phyloP scores from a whole-genome alignment of 2,113 vertebrate species.

The Setophaga coronata region DNA sequence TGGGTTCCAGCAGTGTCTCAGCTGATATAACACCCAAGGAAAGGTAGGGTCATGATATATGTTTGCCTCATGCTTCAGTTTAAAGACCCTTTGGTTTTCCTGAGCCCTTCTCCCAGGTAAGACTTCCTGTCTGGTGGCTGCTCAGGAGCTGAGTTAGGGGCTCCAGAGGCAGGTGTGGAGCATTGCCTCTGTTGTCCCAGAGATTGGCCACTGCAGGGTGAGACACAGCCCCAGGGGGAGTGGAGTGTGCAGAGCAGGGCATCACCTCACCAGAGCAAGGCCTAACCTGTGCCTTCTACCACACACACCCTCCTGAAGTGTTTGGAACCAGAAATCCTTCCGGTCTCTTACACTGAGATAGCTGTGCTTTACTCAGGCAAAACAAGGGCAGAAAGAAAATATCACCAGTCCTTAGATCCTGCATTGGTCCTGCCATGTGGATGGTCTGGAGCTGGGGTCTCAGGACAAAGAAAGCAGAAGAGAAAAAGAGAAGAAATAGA shows the following conservation, averaged over 20 bases:
- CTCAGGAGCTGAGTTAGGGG: not conserved
- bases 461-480: not conserved
- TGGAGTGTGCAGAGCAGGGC: not conserved
- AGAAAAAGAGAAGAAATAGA: not conserved
- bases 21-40: not conserved
- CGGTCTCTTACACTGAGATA: not conserved
- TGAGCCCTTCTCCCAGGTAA: not conserved
- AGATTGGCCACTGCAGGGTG: rapidly evolving
- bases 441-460: not conserved
- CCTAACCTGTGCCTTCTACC: not conserved
- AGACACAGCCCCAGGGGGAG: rapidly evolving
- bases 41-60: not conserved
- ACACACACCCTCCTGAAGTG: rapidly evolving
- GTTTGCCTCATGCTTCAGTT: not conserved
- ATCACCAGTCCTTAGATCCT: not conserved
- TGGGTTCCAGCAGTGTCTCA: not conserved
- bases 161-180: not conserved
- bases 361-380: not conserved
- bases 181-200: not conserved
- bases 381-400: not conserved
- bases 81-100: not conserved
- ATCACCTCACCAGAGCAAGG: not conserved
- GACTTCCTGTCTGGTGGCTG: not conserved
- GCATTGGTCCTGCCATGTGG: not conserved
- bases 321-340: not conserved